phyloP scores from a whole-genome alignment of 2,797 vertebrate species.

The Phoebastria nigripes region DNA sequence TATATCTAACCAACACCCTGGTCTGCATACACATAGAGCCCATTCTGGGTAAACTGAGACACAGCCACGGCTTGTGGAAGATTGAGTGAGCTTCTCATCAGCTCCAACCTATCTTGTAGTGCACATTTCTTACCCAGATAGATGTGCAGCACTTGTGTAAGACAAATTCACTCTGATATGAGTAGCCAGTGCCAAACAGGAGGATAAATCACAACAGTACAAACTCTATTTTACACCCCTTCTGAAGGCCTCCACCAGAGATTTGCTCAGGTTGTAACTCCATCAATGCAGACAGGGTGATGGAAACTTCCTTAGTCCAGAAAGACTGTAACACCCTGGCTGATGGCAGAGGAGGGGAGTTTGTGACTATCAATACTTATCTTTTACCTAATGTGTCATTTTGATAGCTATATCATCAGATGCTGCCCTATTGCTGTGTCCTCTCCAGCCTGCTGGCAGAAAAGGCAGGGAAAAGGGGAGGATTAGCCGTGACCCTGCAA shows the following conservation, averaged over 20 bases:
- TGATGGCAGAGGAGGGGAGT: not conserved
- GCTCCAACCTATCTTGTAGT: not conserved
- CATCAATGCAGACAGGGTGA: not conserved
- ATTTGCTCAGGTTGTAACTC: not conserved
- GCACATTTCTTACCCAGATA: not conserved
- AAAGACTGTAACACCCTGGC: not conserved
- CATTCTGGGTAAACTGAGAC: not conserved
- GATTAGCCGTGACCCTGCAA: not conserved
- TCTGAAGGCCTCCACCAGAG: not conserved
- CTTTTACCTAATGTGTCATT: not conserved
- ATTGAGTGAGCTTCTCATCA: not conserved
- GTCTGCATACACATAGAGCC: rapidly evolving
- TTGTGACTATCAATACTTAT: not conserved
- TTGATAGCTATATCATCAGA: not conserved
- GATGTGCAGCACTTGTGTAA: not conserved
- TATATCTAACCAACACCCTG: not conserved
- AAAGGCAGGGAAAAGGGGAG: not conserved
- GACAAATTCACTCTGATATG: not conserved
- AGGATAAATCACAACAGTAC: not conserved
- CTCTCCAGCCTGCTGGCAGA: not conserved
- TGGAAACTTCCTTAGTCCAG: not conserved
- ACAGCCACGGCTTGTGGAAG: not conserved
- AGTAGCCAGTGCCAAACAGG: not conserved
- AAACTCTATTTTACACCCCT: not conserved
- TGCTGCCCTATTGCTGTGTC: not conserved